phyloP scores from a whole-genome alignment of 1,140 invertebrate genomes.

The Pseudomyrmex cubaensis region DNA sequence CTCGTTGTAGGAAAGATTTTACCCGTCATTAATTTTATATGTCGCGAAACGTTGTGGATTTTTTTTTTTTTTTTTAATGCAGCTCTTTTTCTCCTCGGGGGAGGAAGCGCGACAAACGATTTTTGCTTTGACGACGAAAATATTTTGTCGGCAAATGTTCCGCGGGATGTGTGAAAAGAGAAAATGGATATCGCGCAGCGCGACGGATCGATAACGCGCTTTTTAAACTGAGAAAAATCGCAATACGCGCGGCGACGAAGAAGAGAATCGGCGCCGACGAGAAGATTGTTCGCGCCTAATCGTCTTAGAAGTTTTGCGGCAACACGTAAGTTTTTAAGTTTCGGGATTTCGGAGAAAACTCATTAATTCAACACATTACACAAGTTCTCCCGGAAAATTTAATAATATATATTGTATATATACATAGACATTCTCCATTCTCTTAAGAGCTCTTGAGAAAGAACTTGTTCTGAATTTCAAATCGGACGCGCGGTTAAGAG shows the following conservation, averaged over 20 bases:
- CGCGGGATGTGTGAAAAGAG: neutral
- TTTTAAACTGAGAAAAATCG: no score
- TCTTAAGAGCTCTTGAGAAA: neutral
- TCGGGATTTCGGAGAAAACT: slow-evolving; percentile 3
- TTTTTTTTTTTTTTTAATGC: neutral
- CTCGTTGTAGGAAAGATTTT: neutral
- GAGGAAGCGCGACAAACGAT: no score
- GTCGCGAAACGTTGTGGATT: neutral
- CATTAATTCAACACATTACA: slow-evolving; percentile 19
- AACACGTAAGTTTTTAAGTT: slow-evolving; percentile 18
- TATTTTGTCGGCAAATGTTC: neutral
- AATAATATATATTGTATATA: neutral
- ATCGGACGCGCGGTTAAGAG: neutral
- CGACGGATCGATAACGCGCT: neutral
- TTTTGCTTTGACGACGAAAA: neutral
- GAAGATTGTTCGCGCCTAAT: neutral
- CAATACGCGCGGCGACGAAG: neutral
- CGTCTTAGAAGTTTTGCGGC: neutral
- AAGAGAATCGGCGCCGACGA: neutral
- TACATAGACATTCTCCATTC: neutral
- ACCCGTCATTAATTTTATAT: neutral
- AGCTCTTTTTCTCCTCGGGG: neutral
- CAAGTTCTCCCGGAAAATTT: neutral
- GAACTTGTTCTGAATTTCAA: slow-evolving; percentile 6
- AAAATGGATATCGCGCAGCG: neutral